phyloP scores from a whole-genome alignment of 2,888 invertebrate species.

The Drosophila formosana region DNA sequence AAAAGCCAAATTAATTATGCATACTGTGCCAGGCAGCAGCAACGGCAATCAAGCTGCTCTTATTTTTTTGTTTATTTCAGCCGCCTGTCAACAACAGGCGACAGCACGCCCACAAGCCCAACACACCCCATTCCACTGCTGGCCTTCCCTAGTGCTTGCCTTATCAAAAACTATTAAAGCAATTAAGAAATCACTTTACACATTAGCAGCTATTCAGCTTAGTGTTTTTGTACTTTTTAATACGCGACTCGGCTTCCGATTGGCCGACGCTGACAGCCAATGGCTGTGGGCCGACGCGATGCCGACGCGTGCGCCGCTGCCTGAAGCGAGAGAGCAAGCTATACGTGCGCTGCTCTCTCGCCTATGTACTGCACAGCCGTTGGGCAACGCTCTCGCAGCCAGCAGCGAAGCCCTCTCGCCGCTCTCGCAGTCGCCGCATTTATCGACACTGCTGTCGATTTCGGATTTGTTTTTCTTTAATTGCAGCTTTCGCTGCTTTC shows the following conservation, averaged over 20 bases:
- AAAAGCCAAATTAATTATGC: slow-evolving; percentile 82
- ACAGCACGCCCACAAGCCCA: slow-evolving; percentile 33
- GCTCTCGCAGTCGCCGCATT: neutral
- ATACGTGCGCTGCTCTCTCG: slow-evolving; percentile 39
- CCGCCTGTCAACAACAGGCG: slow-evolving; percentile 54
- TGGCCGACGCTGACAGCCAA: slow-evolving; percentile 45
- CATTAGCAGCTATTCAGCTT: slow-evolving; percentile 53
- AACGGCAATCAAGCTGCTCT: slow-evolving; percentile 19
- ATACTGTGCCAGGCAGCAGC: slow-evolving; percentile 57
- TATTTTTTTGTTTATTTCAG: slow-evolving; percentile 11
- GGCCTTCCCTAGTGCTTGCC: slow-evolving; percentile 5
- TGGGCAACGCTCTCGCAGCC: slow-evolving; percentile 41
- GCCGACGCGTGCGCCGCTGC: slow-evolving; percentile 65
- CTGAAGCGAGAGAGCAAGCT: slow-evolving; percentile 31
- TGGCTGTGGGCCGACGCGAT: slow-evolving; percentile 25
- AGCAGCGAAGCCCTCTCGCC: neutral
- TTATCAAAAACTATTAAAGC: slow-evolving; percentile 65
- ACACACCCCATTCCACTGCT: neutral
- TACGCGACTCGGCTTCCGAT: slow-evolving; percentile 31
- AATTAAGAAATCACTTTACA: slow-evolving; percentile 78
- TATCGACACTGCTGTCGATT: slow-evolving; percentile 59
- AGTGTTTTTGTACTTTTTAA: slow-evolving; percentile 17
- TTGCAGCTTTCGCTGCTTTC: slow-evolving; percentile 50
- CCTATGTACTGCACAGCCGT: slow-evolving; percentile 51
- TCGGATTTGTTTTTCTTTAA: slow-evolving; percentile 48